A percentile compares a stretch with the other conserved stretches of the same genome.
Evolutionary conservation across 2,888 invertebrate species (phyloP).

Genomic region (Apodemia duryi): DNA sequence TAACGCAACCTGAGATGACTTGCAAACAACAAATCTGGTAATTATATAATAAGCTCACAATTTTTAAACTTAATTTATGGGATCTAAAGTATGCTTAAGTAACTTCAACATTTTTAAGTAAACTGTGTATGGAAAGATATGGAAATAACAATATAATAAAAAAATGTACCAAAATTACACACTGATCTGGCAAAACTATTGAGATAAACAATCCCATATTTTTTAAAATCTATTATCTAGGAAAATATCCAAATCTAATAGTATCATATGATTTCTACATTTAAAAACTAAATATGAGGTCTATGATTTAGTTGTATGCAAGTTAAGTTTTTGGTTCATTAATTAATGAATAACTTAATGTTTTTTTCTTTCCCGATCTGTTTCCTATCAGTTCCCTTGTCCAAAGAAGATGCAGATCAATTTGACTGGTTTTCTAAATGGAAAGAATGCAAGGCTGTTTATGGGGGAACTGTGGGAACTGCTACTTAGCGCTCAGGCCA

Average conservation of each 20-base stretch:
- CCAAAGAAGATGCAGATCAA: conserved; percentile 99
- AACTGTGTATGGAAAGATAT: too few species aligned
- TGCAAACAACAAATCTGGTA: neutral
- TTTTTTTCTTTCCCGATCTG: conserved; percentile 64
- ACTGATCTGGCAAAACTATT: too few species aligned
- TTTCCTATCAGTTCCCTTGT: conserved; percentile 89
- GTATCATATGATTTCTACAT: neutral
- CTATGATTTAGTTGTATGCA: conserved; percentile 21
- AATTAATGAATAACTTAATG: conserved; percentile 45
- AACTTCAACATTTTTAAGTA: too few species aligned
- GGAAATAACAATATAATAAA: too few species aligned
- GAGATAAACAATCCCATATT: neutral
- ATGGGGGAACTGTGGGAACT: conserved; percentile 99
- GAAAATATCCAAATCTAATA: neutral
- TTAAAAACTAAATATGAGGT: neutral
- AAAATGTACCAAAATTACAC: too few species aligned
- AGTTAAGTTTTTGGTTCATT: conserved; percentile 23
- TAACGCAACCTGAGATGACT: conserved; percentile 48
- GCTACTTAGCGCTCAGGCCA: conserved; percentile 96
- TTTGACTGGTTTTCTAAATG: conserved; percentile 98
- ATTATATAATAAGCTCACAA: too few species aligned
- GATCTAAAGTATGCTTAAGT: too few species aligned
- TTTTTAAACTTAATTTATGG: too few species aligned
- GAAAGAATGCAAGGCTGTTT: conserved; percentile 97
- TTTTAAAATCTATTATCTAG: neutral